Percentiles rank a stretch among this genome's conserved stretches.
Evolutionary conservation across 2,797 vertebrate species (phyloP).

Genomic region (Natrix natrix): DNA sequence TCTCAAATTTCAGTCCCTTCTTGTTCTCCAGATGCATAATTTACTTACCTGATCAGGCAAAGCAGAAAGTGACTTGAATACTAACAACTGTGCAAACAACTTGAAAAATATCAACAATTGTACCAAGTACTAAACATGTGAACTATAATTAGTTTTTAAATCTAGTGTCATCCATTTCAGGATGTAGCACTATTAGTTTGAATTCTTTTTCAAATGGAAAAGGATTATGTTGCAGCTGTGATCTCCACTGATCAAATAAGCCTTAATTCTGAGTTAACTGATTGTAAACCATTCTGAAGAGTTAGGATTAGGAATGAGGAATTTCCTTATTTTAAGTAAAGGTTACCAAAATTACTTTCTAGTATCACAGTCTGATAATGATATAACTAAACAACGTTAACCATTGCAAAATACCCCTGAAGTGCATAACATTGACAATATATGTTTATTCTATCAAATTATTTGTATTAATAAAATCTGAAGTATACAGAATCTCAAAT

Average conservation of each 20-base stretch:
- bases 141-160: neutral
- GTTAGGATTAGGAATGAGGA: neutral
- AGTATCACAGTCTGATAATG: neutral
- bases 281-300: neutral
- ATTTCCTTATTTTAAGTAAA: neutral
- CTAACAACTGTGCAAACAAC: neutral
- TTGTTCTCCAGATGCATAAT: neutral
- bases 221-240: neutral
- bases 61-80: neutral
- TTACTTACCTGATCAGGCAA: neutral
- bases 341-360: neutral
- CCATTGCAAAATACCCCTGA: neutral
- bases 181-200: neutral
- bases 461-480: neutral
- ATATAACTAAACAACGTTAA: neutral
- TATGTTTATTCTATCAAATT: neutral
- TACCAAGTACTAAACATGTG: neutral
- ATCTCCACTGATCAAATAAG: neutral
- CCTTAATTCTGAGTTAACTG: neutral
- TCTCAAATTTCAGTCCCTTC: neutral
- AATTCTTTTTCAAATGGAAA: neutral
- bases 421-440: slow-evolving; percentile 16
- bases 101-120: neutral
- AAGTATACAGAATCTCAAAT: slow-evolving; percentile 10
- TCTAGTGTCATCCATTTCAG: neutral